Base-by-base conservation (phyloP, 2,888 invertebrate genomes). In the Cylloceria caligata region DNA sequence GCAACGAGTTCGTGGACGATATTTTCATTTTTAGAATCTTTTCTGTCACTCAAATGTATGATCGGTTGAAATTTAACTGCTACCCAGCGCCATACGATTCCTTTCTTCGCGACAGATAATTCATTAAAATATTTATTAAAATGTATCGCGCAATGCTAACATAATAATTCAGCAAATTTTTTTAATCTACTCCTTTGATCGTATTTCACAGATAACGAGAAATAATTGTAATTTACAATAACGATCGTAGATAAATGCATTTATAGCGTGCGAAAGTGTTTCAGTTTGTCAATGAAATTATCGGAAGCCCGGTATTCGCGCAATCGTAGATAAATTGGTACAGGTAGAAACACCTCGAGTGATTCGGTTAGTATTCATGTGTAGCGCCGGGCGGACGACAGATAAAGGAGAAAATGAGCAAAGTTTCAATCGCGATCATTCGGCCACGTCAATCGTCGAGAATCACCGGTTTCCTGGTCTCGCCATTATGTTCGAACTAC, bases 361-460 rank as follows among this genome's bases (percentile, higher is more conserved):
- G 45, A 11, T 71, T 21, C 30, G 3, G 11, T 27, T 24, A 16
- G 27, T 45, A 9, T 60, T 36, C 60, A n/a, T 3, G 5, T 57
- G 27, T 42, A 71, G 69, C 69, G 55, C 55, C 55, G 42, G 39
- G 16, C 69, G 55, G 27, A 57, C 57, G 69, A 13, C 27, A 42
- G 52, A 69, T 39, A 55, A n/a, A n/a, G n/a, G 24, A 62, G 42
- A 55, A 36, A 52, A 39, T 57, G 83, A 75, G 76, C 83, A 86
- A 86, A 88, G 86, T 89, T 88, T 88, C 86, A 82, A 77, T 88
- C 84, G 84, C 83, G 71, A 87, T 87, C 83, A 83, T 85, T 82
- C 81, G 77, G 78, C 81, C 84, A 68, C 80, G 84, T 85, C 88
- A 86, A 89, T 88, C 83, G 87, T 52, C 84, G 84, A 78, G 82